Evolutionary conservation across 2,888 invertebrate genomes (phyloP).

Genomic region (Standfussiana lucernea): DNA sequence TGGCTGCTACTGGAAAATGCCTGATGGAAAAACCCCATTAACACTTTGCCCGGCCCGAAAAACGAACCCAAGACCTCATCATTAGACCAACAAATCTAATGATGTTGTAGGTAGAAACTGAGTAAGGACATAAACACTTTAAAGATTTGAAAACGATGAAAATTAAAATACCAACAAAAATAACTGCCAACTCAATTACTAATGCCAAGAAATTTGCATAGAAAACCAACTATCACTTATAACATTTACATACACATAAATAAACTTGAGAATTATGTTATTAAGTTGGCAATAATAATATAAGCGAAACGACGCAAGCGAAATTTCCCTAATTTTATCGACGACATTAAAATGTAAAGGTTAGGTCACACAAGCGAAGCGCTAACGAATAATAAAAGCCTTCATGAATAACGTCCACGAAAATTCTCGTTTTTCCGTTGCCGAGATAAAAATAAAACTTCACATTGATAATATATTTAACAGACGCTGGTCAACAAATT

Average conservation of each 20-base stretch:
- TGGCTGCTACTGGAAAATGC: not conserved
- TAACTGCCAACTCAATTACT: not conserved
- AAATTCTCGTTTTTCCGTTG: slow-evolving; percentile 17
- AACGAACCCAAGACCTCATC: not conserved
- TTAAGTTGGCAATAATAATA: slow-evolving; percentile 34
- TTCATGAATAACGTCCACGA: slow-evolving; percentile 27
- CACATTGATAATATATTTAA: slow-evolving; percentile 2
- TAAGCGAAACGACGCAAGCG: slow-evolving; percentile 35
- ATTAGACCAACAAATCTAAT: not conserved
- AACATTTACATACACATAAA: slow-evolving; percentile 17
- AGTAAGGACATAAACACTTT: not conserved
- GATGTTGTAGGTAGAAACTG: not conserved
- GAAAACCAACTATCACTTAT: not conserved
- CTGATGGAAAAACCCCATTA: not conserved
- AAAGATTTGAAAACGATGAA: not conserved
- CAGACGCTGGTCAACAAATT: slow-evolving; percentile 2
- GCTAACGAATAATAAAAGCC: slow-evolving; percentile 27
- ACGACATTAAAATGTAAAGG: slow-evolving; percentile 50
- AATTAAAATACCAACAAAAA: not conserved
- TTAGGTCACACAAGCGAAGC: slow-evolving; percentile 16
- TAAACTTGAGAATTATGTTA: slow-evolving; percentile 33
- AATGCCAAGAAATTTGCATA: slow-evolving; percentile 1
- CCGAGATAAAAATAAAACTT: slow-evolving; percentile 29
- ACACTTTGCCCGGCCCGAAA: not conserved
- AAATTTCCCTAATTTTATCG: slow-evolving; percentile 60